Evolutionary conservation across 1,140 invertebrate genomes (phyloP).

Genomic region (Monochamus saltuarius): DNA sequence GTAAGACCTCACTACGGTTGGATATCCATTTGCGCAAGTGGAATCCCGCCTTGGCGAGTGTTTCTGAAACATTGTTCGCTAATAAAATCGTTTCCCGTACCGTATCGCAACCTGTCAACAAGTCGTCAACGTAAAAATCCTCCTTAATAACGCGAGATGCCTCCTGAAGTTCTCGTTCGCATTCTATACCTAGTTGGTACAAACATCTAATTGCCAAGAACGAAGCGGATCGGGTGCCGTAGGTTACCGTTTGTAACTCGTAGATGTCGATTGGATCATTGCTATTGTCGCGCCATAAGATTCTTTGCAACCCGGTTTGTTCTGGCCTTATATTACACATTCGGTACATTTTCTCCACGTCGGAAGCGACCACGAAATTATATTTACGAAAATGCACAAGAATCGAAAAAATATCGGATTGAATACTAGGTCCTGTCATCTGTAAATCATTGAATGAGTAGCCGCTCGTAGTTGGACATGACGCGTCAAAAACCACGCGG

Average conservation of each 20-base stretch:
- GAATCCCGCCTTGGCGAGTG: slow-evolving; percentile 32
- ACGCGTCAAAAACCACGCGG: slow-evolving; percentile 51
- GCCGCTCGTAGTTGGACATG: slow-evolving; percentile 27
- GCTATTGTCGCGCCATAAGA: slow-evolving; percentile 44
- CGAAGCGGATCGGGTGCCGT: slow-evolving; percentile 45
- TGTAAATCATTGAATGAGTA: slow-evolving; percentile 39
- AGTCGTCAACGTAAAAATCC: slow-evolving; percentile 15
- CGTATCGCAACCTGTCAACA: slow-evolving; percentile 42
- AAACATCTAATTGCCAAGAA: slow-evolving; percentile 45
- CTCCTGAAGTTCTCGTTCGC: slow-evolving; percentile 30
- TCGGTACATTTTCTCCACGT: slow-evolving; percentile 52
- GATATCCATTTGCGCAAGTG: slow-evolving; percentile 6
- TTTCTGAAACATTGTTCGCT: slow-evolving; percentile 24
- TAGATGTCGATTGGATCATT: slow-evolving; percentile 30
- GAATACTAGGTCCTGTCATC: slow-evolving; percentile 39
- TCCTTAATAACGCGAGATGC: slow-evolving; percentile 51
- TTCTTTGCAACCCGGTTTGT: slow-evolving; percentile 44
- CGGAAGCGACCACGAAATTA: slow-evolving; percentile 42
- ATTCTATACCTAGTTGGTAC: slow-evolving; percentile 38
- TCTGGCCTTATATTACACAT: slow-evolving; percentile 41
- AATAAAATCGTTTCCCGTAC: slow-evolving; percentile 22
- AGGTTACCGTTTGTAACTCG: slow-evolving; percentile 41
- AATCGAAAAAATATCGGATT: slow-evolving; percentile 41
- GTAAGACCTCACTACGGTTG: too few species aligned
- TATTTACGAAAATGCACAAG: slow-evolving; percentile 42